Base-by-base conservation (phyloP, 2,797 vertebrate species). In the Myotis planiceps region DNA sequence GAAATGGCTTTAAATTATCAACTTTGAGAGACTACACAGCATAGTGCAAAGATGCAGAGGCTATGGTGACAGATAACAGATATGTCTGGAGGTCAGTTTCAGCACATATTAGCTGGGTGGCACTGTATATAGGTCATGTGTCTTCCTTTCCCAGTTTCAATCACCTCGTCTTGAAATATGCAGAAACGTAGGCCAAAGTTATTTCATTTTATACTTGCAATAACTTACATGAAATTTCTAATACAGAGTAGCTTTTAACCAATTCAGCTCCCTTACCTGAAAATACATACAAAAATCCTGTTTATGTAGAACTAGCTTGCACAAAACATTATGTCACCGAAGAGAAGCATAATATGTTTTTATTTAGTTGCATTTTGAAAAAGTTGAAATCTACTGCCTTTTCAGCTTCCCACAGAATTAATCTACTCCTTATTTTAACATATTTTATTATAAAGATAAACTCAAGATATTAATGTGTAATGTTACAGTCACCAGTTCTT, bases 381-480 rank as follows among this genome's bases (percentile, higher is more conserved):
- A 69, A 49, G 34, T 1, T 74, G 13, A 71, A 42, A 14, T 78
- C 53, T 58, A 47, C 58, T 81, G 32, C 32, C 19, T 88, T 83
- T 66, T 68, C 18, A 71, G 51, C 45, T 51, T 80, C 55, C 32
- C 89, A 92, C 8, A 66, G 3, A 78, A 88, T 34, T 69, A 29
- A 49, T 49, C 42, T 65, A 72, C 4, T n/a, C 32, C 34, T 80
- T 39, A 78, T 49, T 27, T 80, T 42, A 42, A 18, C 42, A 49
- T 71, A 55, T 60, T 86, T 94, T 84, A 80, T 60, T 60, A 90
- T n/a, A 2, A n/a, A 88, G 21, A 47, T 39, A 81, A 92, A 78
- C 49, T 92, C 53, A 79, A 60, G 18, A 42, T 68, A 82, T 21
- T 42, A 27, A 49, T 32, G 15, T 80, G 55, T 80, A 49, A 63